Conservation (phyloP, 2,113 vertebrate species). For the Bungarus multicinctus region DNA sequence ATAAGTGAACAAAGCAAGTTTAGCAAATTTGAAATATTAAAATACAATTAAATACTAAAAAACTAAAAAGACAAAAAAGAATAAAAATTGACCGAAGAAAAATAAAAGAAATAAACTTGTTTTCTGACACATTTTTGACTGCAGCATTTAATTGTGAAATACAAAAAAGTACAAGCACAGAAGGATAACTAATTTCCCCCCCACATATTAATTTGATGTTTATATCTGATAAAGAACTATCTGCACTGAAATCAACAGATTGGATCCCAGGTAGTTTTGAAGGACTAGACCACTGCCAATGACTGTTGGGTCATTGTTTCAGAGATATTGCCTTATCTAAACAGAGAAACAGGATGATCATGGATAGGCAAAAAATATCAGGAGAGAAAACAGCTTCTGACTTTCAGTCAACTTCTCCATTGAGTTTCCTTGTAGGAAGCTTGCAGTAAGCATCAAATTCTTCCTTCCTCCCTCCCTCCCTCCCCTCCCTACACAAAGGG, state of each 20-base stretch:
- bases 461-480: no score
- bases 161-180: background rate
- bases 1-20: background rate
- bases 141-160: background rate
- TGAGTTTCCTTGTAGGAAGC: background rate
- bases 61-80: background rate
- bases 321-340: background rate
- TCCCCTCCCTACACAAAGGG: background rate
- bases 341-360: background rate
- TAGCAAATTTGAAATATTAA: background rate
- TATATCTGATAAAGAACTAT: background rate
- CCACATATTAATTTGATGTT: background rate
- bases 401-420: background rate
- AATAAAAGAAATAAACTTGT: background rate
- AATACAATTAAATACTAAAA: background rate
- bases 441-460: background rate
- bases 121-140: background rate
- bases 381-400: background rate
- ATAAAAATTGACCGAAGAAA: background rate
- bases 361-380: background rate
- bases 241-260: background rate
- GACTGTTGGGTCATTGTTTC: background rate
- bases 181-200: background rate
- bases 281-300: background rate
- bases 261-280: background rate